These are phyloP conservation scores for Chymomyza amoena DNA, from an alignment of 2,888 invertebrate genomes.

Conservation along the genomic window DNA sequence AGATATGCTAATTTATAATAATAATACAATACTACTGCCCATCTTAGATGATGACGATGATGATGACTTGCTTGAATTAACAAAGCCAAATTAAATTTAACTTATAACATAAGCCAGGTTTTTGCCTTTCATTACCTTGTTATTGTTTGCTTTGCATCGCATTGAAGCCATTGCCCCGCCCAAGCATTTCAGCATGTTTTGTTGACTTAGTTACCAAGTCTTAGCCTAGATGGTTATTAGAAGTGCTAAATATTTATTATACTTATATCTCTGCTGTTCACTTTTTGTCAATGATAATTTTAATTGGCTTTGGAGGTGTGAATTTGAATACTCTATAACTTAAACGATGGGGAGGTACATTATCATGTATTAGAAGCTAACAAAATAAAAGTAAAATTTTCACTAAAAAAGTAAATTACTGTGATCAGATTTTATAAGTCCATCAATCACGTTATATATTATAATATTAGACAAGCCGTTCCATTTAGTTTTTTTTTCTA, in stretches of 20 bases:
- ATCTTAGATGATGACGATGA: conserved; percentile 27
- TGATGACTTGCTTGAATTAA: conserved; percentile 12
- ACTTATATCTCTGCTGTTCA: conserved; percentile 1
- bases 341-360: background rate
- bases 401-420: too few species aligned
- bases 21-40: background rate
- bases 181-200: conserved; percentile 12
- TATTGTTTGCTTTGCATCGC: conserved; percentile 1
- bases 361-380: too few species aligned
- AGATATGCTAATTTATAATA: background rate
- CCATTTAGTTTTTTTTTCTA: too few species aligned
- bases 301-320: conserved; percentile 5
- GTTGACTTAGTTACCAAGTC: conserved; percentile 32
- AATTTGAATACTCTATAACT: background rate
- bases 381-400: too few species aligned
- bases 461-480: too few species aligned
- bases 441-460: too few species aligned
- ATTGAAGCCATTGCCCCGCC: conserved; percentile 22
- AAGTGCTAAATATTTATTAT: conserved; percentile 55
- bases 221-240: conserved; percentile 26
- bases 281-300: conserved; percentile 13
- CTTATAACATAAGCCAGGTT: conserved; percentile 1
- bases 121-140: conserved; percentile 27
- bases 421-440: too few species aligned
- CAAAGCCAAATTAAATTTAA: background rate